Evolutionary conservation across 1,140 invertebrate species (phyloP).

Genomic region (Oryzaephilus surinamensis): DNA sequence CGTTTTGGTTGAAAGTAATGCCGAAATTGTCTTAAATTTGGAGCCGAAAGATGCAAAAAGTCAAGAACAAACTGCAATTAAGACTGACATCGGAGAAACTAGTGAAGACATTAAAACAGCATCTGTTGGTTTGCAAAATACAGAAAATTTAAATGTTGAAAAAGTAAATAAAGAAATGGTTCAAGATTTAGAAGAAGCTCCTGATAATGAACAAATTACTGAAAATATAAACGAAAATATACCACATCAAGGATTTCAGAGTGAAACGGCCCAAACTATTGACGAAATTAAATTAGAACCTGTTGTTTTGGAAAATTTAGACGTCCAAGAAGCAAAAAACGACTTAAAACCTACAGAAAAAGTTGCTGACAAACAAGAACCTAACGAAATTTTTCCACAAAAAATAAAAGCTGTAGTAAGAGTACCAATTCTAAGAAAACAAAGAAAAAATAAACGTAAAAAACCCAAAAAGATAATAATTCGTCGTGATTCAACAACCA

Average conservation of each 20-base stretch:
- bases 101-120: too few relatives aligned
- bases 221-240: too few relatives aligned
- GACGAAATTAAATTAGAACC: too few relatives aligned
- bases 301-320: too few relatives aligned
- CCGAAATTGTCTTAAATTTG: constrained; percentile 7
- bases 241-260: too few relatives aligned
- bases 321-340: constrained; percentile 4
- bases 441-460: constrained; percentile 2
- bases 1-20: constrained; percentile 9
- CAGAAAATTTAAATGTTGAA: too few relatives aligned
- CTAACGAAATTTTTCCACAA: neutral
- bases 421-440: neutral
- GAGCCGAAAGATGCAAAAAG: constrained; percentile 3
- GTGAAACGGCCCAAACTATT: too few relatives aligned
- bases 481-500: too few relatives aligned
- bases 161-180: constrained; percentile 4
- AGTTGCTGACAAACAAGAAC: neutral
- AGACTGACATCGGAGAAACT: too few relatives aligned
- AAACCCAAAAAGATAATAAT: constrained; percentile 13
- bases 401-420: neutral
- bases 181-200: constrained; percentile 1
- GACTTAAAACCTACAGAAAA: neutral
- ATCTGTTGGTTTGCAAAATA: too few relatives aligned
- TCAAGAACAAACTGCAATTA: too few relatives aligned
- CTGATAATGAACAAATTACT: too few relatives aligned